Evolutionary conservation across 2,113 vertebrate species (phyloP), one percentile per base, ranked within the genome.

Genomic region (Calonectris borealis): DNA sequence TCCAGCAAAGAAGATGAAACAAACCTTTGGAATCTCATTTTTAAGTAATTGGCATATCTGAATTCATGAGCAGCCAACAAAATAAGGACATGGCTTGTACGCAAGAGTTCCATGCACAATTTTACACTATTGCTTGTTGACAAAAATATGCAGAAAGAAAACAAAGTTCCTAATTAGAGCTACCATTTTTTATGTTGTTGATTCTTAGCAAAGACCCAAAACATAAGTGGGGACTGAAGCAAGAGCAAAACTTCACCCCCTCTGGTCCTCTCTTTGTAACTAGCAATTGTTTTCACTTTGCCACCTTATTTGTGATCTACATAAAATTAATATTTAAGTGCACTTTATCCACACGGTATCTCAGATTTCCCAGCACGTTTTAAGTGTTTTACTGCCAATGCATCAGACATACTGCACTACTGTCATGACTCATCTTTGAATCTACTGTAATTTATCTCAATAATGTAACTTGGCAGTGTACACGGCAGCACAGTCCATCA

Each of bases 281-380:
- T 60, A 83, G 51, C 16, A 46, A 26, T 29, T 66, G 9, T 13
- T 80, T 68, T 87, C 13, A 61, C 44, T 78, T 82, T 18, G 40
- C 31, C 24, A 48, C 11, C 7, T 69, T 36, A 16, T 38, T 38
- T 57, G 15, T 66, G 29, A 82, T 49, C 46, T 65, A 42, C 11
- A 38, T 25, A 70, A 65, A 83, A 73, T 46, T 5, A 38, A 11
- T 22, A 80, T 52, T 86, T 32, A 73, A 40, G 4, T 38, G 13
- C 6, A 26, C 32, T 27, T 85, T 15, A 52, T 18, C 34, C 34
- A 42, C 24, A 24, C 1, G 2, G 0, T 29, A 66, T 14, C 27
- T 76, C 52, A 38, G 38, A 64, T 32, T 64, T 68, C 22, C n/a
- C 24, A 54, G 5, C 2, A 64, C 1, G 17, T 82, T 79, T 64